A percentile compares a stretch with the other conserved stretches of the same genome.
phyloP scores from a whole-genome alignment of 2,797 vertebrate species.

The Australoheros facetus region DNA sequence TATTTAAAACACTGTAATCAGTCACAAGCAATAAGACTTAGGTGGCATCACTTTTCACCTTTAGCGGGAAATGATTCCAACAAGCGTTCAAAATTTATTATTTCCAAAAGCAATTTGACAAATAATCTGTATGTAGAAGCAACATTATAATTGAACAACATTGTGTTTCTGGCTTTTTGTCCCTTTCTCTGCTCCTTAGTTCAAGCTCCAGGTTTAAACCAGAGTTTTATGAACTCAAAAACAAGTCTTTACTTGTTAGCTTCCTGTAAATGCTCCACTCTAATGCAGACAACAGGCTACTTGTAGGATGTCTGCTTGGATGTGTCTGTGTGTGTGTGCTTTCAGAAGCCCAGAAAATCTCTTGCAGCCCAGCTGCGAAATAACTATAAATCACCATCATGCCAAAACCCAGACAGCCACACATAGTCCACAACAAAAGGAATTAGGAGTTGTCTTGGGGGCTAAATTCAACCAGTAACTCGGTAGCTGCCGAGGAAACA shows the following conservation, averaged over 20 bases:
- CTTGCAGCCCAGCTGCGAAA: slow-evolving; percentile 3
- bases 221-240: not conserved
- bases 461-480: slow-evolving; percentile 8
- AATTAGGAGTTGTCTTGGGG: slow-evolving; percentile 1
- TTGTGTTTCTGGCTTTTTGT: not conserved
- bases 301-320: not conserved
- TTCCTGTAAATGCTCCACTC: not conserved
- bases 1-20: slow-evolving; percentile 9
- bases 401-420: not conserved
- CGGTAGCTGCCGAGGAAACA: not conserved
- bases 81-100: not conserved
- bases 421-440: not conserved
- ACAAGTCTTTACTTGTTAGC: not conserved
- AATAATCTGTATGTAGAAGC: not conserved
- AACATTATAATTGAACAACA: not conserved
- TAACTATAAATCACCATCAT: slow-evolving; percentile 4
- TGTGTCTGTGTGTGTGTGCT: not conserved
- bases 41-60: not conserved
- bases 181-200: not conserved
- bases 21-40: not conserved
- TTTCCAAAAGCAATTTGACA: not conserved
- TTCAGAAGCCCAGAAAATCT: not conserved
- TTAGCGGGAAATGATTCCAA: not conserved
- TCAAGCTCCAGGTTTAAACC: not conserved
- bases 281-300: not conserved